These are phyloP conservation scores for Pterophyllum scalare DNA, from an alignment of 2,113 vertebrate species.

Conservation along the genomic window DNA sequence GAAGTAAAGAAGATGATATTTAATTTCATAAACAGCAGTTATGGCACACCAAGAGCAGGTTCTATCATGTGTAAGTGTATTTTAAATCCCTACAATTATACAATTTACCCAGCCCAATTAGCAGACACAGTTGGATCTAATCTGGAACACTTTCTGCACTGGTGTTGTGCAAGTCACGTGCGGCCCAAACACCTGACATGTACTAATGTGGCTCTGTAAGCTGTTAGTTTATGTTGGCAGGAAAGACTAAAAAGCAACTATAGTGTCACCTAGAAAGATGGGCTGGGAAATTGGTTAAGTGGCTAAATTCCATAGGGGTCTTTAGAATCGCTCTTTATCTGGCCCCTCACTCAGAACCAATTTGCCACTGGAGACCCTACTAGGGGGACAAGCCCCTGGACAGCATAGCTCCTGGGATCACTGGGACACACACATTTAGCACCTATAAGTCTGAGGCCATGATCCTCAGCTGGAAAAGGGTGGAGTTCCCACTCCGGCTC, in stretches of 20 bases:
- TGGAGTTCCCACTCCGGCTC: no score
- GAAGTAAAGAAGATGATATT: conserved; percentile 19
- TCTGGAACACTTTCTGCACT: not conserved
- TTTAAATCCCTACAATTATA: conserved; percentile 44
- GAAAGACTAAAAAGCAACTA: not conserved
- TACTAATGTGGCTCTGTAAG: not conserved
- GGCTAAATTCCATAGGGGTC: not conserved
- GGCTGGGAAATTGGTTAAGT: no score
- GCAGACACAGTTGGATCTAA: not conserved
- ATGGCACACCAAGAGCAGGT: conserved; percentile 22
- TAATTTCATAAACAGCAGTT: conserved; percentile 23
- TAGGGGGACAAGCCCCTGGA: no score
- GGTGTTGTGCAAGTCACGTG: not conserved
- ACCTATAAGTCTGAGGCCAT: no score
- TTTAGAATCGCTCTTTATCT: no score
- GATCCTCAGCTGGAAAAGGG: no score
- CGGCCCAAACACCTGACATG: not conserved
- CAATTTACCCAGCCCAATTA: not conserved
- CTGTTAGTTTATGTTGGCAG: not conserved
- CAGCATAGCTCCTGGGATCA: no score
- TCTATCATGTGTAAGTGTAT: conserved; percentile 29
- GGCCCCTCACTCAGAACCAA: no score
- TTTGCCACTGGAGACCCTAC: no score
- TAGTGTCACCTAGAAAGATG: no score
- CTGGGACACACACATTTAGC: no score